Percentiles rank a stretch among this genome's conserved stretches.
Conservation (phyloP, 1,140 invertebrate species). For the Dufourea novaeangliae region DNA sequence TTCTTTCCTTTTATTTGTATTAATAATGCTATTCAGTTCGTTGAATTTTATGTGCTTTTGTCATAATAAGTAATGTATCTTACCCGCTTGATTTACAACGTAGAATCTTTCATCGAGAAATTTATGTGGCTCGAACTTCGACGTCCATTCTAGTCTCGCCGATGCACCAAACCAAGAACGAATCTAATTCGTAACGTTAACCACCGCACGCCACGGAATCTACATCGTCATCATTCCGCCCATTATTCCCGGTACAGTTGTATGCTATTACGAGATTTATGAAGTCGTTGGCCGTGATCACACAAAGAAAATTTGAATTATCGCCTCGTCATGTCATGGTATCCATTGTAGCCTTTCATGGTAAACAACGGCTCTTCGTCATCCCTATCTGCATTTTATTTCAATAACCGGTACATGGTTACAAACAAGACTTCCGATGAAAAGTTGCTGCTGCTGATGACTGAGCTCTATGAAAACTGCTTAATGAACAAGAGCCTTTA, state of each 20-base stretch:
- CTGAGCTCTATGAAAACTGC: too few species aligned
- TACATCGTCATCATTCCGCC: background rate
- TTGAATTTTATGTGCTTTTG: too few species aligned
- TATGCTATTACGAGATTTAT: background rate
- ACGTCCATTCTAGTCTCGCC: too few species aligned
- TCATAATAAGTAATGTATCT: too few species aligned
- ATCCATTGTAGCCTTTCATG: background rate
- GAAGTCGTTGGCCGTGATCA: background rate
- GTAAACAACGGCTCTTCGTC: background rate
- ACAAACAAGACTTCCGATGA: background rate
- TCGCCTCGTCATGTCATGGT: background rate
- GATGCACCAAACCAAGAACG: background rate
- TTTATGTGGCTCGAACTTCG: too few species aligned
- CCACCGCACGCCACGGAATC: background rate
- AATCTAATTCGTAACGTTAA: background rate
- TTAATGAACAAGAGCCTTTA: too few species aligned
- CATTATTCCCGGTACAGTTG: background rate
- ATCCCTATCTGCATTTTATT: background rate
- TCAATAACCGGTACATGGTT: background rate
- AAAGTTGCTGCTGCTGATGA: too few species aligned
- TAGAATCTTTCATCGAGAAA: too few species aligned
- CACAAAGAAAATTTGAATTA: background rate
- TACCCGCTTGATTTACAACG: too few species aligned
- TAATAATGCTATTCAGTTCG: too few species aligned
- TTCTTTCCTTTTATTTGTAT: too few species aligned